Evolutionary conservation across 2,888 invertebrate species (phyloP), one percentile per base, ranked within the genome.

Genomic region (Helicoverpa assulta): DNA sequence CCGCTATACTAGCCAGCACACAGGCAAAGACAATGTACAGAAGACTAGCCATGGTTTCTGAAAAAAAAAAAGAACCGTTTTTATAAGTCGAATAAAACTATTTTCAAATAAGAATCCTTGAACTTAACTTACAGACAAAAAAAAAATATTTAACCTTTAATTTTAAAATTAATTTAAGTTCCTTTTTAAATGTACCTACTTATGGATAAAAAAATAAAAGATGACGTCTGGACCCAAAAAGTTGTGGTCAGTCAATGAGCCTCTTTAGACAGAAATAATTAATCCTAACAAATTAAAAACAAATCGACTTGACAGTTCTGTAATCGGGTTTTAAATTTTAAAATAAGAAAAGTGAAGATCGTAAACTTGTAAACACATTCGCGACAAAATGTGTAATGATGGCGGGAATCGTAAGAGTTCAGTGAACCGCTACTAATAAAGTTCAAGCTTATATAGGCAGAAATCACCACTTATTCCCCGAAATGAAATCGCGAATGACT

Each of bases 21-120:
- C 69, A 72, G 19, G 26, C 43, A 12, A 73, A 26, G 6, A 76
- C 21, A 33, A 76, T 55, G 37, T 56, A 5, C 4, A 66, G 4
- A 52, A 68, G 7, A n/a, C 50, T 54, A 43, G 62, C 43, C 78
- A 78, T 78, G 50, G 10, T 78, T 37, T 68, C 76, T 78, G 55
- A 0, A 33, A 68, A 71, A 52, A 10, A 57, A 61, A 14, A 33
- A 21, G 0, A 50, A 56, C 6, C 21, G 16, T 1, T 51, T 51
- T 18, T 14, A 43, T 52, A 19, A 7, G n/a, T n/a, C 1, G 7
- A 43, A 26, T 26, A 5, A n/a, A 3, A 6, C n/a, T 7, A 21
- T 0, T 12, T 52, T 5, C 5, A 52, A 52, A 52, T 52, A 21
- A 21, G 4, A 52, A 43, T 43, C 5, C 12, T 12, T 40, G 12